A percentile compares a stretch with the other conserved stretches of the same genome.
phyloP scores from a whole-genome alignment of 2,113 vertebrate genomes.

The Gallinago media region DNA sequence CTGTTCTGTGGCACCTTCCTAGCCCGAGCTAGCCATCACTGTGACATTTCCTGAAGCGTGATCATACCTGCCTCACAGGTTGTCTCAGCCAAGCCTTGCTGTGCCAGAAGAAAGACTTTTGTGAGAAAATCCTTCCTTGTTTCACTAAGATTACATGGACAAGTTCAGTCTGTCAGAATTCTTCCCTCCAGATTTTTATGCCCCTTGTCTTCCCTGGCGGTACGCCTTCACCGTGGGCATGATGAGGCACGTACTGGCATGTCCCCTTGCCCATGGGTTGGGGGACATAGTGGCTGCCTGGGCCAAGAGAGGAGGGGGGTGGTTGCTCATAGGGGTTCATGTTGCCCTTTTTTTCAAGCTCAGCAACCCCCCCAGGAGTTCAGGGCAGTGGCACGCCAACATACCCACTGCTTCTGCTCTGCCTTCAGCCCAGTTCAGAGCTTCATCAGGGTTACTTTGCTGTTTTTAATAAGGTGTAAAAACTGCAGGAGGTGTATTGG shows the following conservation, averaged over 20 bases:
- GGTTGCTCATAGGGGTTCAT: rapidly evolving
- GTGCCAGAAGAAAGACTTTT: neutral
- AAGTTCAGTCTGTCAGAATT: neutral
- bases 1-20: neutral
- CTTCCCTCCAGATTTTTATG: neutral
- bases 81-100: neutral
- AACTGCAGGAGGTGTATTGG: neutral
- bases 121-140: neutral
- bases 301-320: neutral
- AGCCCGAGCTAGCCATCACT: neutral
- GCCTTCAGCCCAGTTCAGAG: neutral
- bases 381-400: neutral
- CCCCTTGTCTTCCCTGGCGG: neutral
- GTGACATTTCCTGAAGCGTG: rapidly evolving
- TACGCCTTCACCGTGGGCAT: rapidly evolving
- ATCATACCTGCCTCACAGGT: rapidly evolving
- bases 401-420: neutral
- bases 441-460: neutral
- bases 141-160: rapidly evolving
- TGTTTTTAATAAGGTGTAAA: neutral
- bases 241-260: rapidly evolving
- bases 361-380: neutral
- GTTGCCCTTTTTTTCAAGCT: neutral
- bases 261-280: rapidly evolving
- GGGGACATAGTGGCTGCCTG: neutral